Evolutionary conservation across 2,113 vertebrate species (phyloP).

Genomic region (Brachionichthys hirsutus): DNA sequence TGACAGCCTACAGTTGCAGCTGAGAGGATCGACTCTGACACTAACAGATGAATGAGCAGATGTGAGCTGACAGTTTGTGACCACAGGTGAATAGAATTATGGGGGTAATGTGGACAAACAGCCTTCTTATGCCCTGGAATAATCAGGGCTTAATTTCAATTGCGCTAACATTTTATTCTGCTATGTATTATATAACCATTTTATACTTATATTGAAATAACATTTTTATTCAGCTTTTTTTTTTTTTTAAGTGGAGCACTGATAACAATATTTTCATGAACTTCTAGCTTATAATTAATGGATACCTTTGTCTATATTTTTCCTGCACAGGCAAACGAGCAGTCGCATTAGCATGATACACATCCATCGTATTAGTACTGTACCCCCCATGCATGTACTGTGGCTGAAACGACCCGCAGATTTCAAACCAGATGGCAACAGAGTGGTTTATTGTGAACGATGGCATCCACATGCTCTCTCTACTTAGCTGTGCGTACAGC

Average conservation of each 20-base stretch:
- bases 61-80: slow-evolving; percentile 51
- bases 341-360: neutral
- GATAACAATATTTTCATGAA: neutral
- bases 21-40: slow-evolving; percentile 53
- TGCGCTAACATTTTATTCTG: neutral
- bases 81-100: slow-evolving; percentile 56
- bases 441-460: slow-evolving; percentile 9
- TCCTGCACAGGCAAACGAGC: neutral
- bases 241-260: neutral
- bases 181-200: neutral
- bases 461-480: slow-evolving; percentile 16
- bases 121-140: slow-evolving; percentile 12
- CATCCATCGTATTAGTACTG: slow-evolving; percentile 6
- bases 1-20: slow-evolving; percentile 50
- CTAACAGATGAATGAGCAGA: slow-evolving; percentile 66
- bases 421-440: slow-evolving; percentile 27
- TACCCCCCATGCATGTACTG: neutral
- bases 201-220: neutral
- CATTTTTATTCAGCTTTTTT: neutral
- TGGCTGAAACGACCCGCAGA: slow-evolving; percentile 6
- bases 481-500: slow-evolving; percentile 1
- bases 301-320: neutral
- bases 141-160: slow-evolving; percentile 1
- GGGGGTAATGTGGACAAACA: slow-evolving; percentile 28
- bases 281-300: neutral